These are phyloP conservation scores for Theodoxus fluviatilis DNA, from an alignment of 2,888 invertebrate species.

Conservation along the genomic window DNA sequence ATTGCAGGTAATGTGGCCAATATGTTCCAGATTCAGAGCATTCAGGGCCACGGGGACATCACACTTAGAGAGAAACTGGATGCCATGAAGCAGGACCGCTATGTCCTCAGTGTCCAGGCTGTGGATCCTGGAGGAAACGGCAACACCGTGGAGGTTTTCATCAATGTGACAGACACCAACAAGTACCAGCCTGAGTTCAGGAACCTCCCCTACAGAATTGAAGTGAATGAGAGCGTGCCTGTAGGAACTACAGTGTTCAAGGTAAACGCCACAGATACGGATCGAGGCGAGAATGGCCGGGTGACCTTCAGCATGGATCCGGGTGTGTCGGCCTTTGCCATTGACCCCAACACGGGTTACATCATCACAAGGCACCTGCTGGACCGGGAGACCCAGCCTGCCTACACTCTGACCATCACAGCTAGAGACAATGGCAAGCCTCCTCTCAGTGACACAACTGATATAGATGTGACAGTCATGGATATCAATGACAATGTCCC, in stretches of 20 bases:
- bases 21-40: constrained; percentile 81
- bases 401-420: constrained; percentile 85
- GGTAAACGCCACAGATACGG: constrained; percentile 90
- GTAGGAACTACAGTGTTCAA: constrained; percentile 90
- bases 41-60: constrained; percentile 75
- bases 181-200: constrained; percentile 89
- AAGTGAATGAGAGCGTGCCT: constrained; percentile 89
- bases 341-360: constrained; percentile 92
- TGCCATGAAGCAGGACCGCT: constrained; percentile 86
- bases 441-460: constrained; percentile 89
- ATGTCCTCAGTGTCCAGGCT: constrained; percentile 75
- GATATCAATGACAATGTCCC: constrained; percentile 99
- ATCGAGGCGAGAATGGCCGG: constrained; percentile 90
- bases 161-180: constrained; percentile 93
- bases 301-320: constrained; percentile 67
- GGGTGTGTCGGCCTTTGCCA: constrained; percentile 73
- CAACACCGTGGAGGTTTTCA: constrained; percentile 87
- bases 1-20: constrained; percentile 64
- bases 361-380: constrained; percentile 84
- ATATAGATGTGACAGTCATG: constrained; percentile 91
- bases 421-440: constrained; percentile 93
- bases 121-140: constrained; percentile 87
- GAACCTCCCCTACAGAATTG: constrained; percentile 88
- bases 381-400: constrained; percentile 81
- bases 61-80: constrained; percentile 90